Base-by-base conservation (phyloP, 2,113 vertebrate species). In the Circaetus cinerascens region DNA sequence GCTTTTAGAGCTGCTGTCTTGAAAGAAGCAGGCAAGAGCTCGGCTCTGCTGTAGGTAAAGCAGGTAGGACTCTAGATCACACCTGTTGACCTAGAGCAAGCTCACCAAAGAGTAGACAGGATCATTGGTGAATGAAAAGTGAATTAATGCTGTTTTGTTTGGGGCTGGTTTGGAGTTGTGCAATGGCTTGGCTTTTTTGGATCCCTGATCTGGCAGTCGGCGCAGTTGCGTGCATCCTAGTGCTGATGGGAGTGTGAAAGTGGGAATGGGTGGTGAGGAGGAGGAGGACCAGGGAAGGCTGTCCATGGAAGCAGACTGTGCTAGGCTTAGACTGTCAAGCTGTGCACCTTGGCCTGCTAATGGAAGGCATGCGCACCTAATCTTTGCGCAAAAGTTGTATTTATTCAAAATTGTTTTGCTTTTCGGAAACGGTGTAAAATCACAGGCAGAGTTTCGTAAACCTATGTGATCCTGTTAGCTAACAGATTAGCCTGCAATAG, bases 351-450 rank as follows among this genome's bases (percentile, higher is more conserved):
- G 11, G 27, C 21, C 8, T 19, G 9, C 34, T 40, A 7, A 4
- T 40, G 32, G 21, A 74, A 86, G 15, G 38, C 19, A 26, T 0
- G 1, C 1, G 2, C 23, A 45, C 21, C 3, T 8, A 16, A 20
- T 26, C 23, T 75, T 75, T 75, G 34, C 2, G 1, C 2, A 10
- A 13, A 36, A 41, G 19, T 48, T 68, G 9, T 18, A 8, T 74
- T 79, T 38, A 38, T 69, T 89, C 25, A 53, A 40, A 83, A 73
- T 32, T 5, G 5, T 30, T 64, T 68, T 66, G 41, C 13, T 79
- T 72, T 36, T 64, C 78, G 41, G 40, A 75, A 95, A 36, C 23
- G 5, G 4, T 64, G 11, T 73, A 43, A 68, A 89, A 25, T 43
- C 15, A 20, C 18, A 53, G 25, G 25, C n/a, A 46, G 36, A 23